phyloP scores from a whole-genome alignment of 2,113 vertebrate genomes.

The Siniperca chuatsi region DNA sequence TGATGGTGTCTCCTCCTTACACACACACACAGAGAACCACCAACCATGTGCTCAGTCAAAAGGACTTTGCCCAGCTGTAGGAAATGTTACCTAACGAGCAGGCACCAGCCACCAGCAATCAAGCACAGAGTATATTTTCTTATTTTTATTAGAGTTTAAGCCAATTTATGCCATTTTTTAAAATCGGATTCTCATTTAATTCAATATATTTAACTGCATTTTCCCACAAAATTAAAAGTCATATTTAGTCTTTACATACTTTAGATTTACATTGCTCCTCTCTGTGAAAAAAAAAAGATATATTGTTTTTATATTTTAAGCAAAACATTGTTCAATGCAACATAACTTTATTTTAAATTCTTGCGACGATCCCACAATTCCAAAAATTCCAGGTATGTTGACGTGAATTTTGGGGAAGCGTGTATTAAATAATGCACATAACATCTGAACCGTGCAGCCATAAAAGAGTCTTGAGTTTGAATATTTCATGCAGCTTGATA shows the following conservation, averaged over 20 bases:
- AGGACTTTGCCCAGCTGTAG: background rate
- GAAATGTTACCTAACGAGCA: background rate
- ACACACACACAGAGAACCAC: background rate
- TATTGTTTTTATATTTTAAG: too few species aligned
- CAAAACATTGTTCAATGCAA: too few species aligned
- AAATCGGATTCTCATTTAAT: too few species aligned
- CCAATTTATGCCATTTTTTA: too few species aligned
- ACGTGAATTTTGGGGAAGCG: too few species aligned
- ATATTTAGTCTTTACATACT: background rate
- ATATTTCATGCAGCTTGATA: background rate
- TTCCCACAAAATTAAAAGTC: background rate
- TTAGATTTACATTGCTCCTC: background rate
- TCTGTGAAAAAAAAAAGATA: too few species aligned
- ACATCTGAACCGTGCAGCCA: too few species aligned
- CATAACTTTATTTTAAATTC: too few species aligned
- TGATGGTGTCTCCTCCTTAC: too few species aligned
- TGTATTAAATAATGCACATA: too few species aligned
- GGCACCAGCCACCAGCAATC: background rate
- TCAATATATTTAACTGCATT: background rate
- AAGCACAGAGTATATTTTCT: background rate
- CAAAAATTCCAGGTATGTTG: too few species aligned
- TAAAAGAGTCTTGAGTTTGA: background rate
- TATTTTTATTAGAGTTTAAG: background rate
- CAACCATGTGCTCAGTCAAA: background rate
- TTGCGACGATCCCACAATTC: too few species aligned